Base-by-base conservation (phyloP, 2,797 vertebrate species). In the Pseudotriccus pelzelni region DNA sequence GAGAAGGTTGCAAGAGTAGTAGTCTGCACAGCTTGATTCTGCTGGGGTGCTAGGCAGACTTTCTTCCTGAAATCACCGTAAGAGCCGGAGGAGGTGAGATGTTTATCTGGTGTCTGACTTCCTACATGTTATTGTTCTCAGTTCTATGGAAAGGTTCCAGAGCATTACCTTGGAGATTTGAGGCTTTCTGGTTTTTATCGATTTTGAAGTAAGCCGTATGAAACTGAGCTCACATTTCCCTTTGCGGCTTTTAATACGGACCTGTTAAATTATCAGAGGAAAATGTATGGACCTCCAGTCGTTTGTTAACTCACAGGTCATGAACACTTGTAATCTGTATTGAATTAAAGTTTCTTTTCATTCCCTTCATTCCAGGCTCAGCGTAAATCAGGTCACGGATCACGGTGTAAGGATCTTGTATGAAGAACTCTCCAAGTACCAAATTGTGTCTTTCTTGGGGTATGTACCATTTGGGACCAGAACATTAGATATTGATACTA, bases 331-430 rank as follows among this genome's bases (percentile, higher is more conserved):
- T 32, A 52, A 25, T 53, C 19, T 12, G 4, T 39, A 32, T 32
- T 55, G 32, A 67, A n/a, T 60, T 90, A 34, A 15, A 69, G 47
- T 34, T 70, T 27, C 20, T 86, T 92, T 69, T 84, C n/a, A 20
- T 58, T 84, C 34, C 21, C 76, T 90, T 91, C 74, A 15, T 98
- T 97, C 44, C 97, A 99, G 99, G 92, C 97, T 99, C 77, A 98
- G 98, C 39, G 99, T 99, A 62, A 99, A 99, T 96, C 98, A 99
- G 91, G 97, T 99, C 73, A 98, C 99, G 6, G 99, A 99, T 97
- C 97, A 97, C 1, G 99, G 99, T 4, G 97, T 98, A 2, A 98
- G 98, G 97, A 98, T 99, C 89, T 98, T 99, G 52, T 98, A 98
- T 15, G 98, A 99, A 92, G 99, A 99, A 81, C 97, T 99, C 91